Base-by-base conservation (phyloP, 2,797 vertebrate genomes). In the Takifugu rubripes region DNA sequence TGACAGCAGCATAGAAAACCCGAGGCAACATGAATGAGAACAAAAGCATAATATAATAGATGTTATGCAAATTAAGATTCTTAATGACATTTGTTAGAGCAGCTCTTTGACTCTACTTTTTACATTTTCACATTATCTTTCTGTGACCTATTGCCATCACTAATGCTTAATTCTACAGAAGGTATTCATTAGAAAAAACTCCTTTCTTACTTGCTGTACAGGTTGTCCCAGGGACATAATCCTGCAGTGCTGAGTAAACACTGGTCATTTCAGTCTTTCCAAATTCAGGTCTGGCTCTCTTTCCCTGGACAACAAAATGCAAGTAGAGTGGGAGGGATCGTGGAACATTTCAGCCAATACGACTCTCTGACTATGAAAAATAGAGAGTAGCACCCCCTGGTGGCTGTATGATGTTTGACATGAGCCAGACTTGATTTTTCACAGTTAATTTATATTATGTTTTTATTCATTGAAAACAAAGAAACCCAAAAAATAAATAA, bases 301-400 rank as follows among this genome's bases (percentile, higher is more conserved):
- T 56, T 50, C 56, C 49, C 61, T 61, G 54, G 40, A 8, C 45
- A 49, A 11, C 29, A 33, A 10, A 10, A 33, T 33, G 31, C 31
- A 10, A 7, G 31, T 24, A 51, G 0, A 17, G 31, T 49, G 43
- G 58, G 42, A 51, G 63, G 55, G 43, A 16, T 43, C 33, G 44
- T 16, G 49, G 14, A 26, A 14, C 6, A 29, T 31, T 11, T 21
- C 16, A 16, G 25, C 43, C 43, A 26, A 42, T 24, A 49, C 7
- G 31, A 16, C 8, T 12, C 10, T 15, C 24, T 8, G 2, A 10
- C 16, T 29, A 6, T 58, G 24, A 40, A 25, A 9, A 40, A 3
- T 10, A 3, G 45, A 49, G 21, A 74, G 25, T 71, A 66, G 68
- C 71, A n/a, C 17, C 74, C 71, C 56, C 78, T 78, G 51, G 67